Conservation (phyloP, 2,888 invertebrate genomes). For the Tiphia femorata region DNA sequence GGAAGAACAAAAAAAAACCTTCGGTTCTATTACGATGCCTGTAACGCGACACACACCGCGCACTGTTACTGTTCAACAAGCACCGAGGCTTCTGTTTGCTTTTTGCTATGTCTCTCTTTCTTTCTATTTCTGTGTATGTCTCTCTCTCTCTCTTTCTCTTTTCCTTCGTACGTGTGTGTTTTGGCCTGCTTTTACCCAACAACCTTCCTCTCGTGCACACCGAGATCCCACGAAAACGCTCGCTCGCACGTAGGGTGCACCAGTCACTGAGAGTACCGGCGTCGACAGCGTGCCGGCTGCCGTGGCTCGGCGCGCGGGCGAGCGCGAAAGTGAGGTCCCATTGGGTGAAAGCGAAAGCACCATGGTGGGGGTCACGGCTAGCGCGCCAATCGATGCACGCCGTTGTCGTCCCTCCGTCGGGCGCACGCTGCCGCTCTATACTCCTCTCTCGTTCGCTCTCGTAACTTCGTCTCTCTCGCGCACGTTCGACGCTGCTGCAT, state of each 20-base stretch:
- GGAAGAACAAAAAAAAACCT: not conserved
- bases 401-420: slow-evolving; percentile 52
- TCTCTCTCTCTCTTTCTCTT: slow-evolving; percentile 1
- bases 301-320: slow-evolving; percentile 60
- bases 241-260: slow-evolving; percentile 57
- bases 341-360: slow-evolving; percentile 69
- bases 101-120: not conserved
- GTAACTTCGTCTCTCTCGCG: slow-evolving; percentile 3
- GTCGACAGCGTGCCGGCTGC: slow-evolving; percentile 53
- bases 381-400: slow-evolving; percentile 67
- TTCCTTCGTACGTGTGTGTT: slow-evolving; percentile 8
- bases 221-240: slow-evolving; percentile 45
- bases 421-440: slow-evolving; percentile 36
- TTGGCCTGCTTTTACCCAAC: slow-evolving; percentile 1
- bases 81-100: not conserved
- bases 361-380: slow-evolving; percentile 69
- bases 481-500: slow-evolving; percentile 18
- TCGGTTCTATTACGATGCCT: not conserved
- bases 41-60: no score
- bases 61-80: no score
- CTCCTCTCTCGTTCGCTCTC: slow-evolving; percentile 18
- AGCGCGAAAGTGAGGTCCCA: slow-evolving; percentile 68
- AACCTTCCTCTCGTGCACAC: slow-evolving; percentile 31
- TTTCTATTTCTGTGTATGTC: slow-evolving; percentile 10
- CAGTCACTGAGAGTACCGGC: slow-evolving; percentile 56